Percentiles rank a stretch among this genome's conserved stretches.
Evolutionary conservation across 2,113 vertebrate species (phyloP).

Genomic region (Excalfactoria chinensis): DNA sequence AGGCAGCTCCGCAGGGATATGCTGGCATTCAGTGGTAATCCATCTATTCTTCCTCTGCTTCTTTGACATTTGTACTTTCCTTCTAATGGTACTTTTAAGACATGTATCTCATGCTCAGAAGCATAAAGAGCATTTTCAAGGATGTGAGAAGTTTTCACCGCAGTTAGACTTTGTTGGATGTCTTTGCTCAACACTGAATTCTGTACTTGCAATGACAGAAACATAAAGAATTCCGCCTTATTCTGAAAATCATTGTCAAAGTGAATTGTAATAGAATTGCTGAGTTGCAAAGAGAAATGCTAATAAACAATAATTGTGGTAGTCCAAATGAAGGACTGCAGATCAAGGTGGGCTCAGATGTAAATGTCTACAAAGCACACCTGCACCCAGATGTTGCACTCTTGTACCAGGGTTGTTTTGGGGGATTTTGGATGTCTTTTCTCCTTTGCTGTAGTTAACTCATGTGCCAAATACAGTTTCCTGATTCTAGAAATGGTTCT

Average conservation of each 20-base stretch:
- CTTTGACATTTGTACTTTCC: not conserved
- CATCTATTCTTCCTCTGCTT: not conserved
- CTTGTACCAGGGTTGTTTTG: not conserved
- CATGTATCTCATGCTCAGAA: constrained; percentile 6
- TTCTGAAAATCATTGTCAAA: not conserved
- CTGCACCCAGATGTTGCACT: not conserved
- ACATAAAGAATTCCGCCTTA: not conserved
- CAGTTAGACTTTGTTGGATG: constrained; percentile 1
- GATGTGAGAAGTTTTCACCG: not conserved
- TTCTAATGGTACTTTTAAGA: not conserved
- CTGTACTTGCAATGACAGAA: not conserved
- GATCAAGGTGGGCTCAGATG: not conserved
- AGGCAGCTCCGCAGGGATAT: not conserved
- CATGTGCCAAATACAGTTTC: not conserved
- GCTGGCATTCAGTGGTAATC: not conserved
- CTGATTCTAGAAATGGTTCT: not conserved
- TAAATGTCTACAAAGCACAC: not conserved
- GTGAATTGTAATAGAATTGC: not conserved
- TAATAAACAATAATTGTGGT: not conserved
- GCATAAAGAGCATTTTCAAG: not conserved
- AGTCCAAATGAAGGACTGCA: not conserved
- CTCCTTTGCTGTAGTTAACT: not conserved
- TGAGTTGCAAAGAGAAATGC: not conserved
- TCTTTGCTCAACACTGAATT: not conserved
- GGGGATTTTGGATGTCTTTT: not conserved